A percentile compares a stretch with the other conserved stretches of the same genome.
These are phyloP conservation scores for Eristalis intricaria DNA, from an alignment of 2,888 invertebrate species.

Conservation along the genomic window DNA sequence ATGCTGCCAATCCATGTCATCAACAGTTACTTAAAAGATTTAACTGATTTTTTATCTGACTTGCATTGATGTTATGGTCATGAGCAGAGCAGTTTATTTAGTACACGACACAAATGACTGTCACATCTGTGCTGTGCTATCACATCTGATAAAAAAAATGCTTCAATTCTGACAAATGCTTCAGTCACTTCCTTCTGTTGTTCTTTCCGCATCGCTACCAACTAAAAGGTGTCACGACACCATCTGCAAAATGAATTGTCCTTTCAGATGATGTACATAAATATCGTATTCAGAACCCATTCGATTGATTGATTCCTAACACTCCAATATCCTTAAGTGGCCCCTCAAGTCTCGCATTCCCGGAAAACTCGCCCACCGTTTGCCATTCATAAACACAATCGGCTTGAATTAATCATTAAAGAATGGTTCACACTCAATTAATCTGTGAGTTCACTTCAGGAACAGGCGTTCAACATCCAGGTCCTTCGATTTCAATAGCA, in stretches of 20 bases:
- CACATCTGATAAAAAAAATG: too few species aligned
- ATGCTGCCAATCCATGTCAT: too few species aligned
- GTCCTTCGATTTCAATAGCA: not conserved
- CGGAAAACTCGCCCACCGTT: not conserved
- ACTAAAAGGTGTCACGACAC: not conserved
- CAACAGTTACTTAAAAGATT: too few species aligned
- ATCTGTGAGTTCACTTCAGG: not conserved
- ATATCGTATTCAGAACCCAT: not conserved
- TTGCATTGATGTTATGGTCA: too few species aligned
- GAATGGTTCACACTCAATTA: not conserved
- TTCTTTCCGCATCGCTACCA: not conserved
- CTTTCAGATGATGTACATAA: not conserved
- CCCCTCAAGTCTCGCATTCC: not conserved
- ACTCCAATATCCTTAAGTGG: not conserved
- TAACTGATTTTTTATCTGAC: too few species aligned
- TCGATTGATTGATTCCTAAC: not conserved
- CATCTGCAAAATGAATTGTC: not conserved
- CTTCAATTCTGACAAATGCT: too few species aligned
- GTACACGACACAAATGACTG: too few species aligned
- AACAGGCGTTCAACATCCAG: not conserved
- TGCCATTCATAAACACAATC: not conserved
- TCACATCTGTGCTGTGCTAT: too few species aligned
- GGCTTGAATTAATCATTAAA: not conserved
- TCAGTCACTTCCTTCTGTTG: not conserved
- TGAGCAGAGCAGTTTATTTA: too few species aligned